Base-by-base conservation (phyloP, 2,797 vertebrate genomes). In the Clarias fuscus region DNA sequence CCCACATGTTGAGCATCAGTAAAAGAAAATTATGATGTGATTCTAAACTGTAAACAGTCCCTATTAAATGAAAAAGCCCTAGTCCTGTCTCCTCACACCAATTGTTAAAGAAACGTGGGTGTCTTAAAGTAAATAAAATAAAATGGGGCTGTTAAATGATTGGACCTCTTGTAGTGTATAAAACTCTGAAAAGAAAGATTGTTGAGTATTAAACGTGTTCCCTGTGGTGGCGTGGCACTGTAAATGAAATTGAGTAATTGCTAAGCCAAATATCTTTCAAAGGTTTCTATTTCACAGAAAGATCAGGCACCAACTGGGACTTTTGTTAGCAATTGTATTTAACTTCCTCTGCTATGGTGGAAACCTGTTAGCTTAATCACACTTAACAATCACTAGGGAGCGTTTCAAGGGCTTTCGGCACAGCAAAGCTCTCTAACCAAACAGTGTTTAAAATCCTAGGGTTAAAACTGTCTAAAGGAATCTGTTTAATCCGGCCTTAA, bases 221-320 rank as follows among this genome's bases (percentile, higher is more conserved):
- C 83, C n/a, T 40, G 81, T 62, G 67, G 58, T 82, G 62, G 82
- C 37, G 78, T 85, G 86, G 86, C 86, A 70, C 80, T 87, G 84
- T 85, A 87, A 87, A 90, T 82, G 76, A 88, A 91, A 87, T 27
- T 40, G 82, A 87, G 85, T 88, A 88, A 90, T 89, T 90, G 83
- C 84, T 61, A 56, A 88, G 83, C 82, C 85, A 88, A 88, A 87
- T 85, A 84, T 87, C 85, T 88, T 88, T 87, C 13, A 82, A 87
- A 73, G 83, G 84, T 86, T 90, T 87, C 48, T 78, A 48, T 89
- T 90, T 70, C 73, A 65, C 84, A 67, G 70, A 82, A 88, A 82
- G 30, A 64, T 53, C 77, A 78, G 79, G 72, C 82, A 65, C 68
- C 88, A 87, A 82, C 82, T 62, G 86, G 87, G 88, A 56, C 79